Base-by-base conservation (phyloP, 2,113 vertebrate species). In the Brachyhypopomus occidentalis region DNA sequence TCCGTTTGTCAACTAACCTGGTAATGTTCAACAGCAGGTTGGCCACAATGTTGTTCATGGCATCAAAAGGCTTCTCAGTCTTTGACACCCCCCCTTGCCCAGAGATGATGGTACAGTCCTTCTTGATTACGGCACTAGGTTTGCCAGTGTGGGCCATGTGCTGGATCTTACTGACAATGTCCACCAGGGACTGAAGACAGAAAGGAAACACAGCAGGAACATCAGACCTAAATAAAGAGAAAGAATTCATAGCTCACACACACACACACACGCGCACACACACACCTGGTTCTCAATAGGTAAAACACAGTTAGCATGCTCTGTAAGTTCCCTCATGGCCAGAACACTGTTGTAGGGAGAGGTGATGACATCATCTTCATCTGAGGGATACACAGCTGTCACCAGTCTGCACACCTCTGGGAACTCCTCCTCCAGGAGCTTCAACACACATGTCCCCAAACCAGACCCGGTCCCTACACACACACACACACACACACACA, bases 271-370 rank as follows among this genome's bases (percentile, higher is more conserved):
- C 12, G n/a, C 72, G 67, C 17, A 70, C 2, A 76, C 76, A 87
- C 93, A 92, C 86, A 98, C 98, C 92, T 98, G 96, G 86, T 99
- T 99, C 88, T 98, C 98, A 63, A 98, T 92, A 48, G 97, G 97
- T 55, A 99, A 87, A 7, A 99, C 97, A 87, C 97, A 99, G 89
- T 99, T 95, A 2, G 97, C 97, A 19, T 96, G 96, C 84, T 99
- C 96, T 3, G 92, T 97, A 23, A 99, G 96, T 84, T 97, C 96
- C 71, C 91, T 96, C 97, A 98, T 97, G 83, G 97, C 96, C 87
- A 99, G 94, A 20, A 97, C 90, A 60, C 95, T 98, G 92, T 99
- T 99, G 84, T 99, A 99, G 0, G 98, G 97, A 55, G 97, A 99
- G 3, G 96, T 99, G 88, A 99, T 92, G 82, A 99, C 98, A 83